Evolutionary conservation across 2,888 invertebrate genomes (phyloP), one percentile per base, ranked within the genome.

Genomic region (Microplitis deprimator): DNA sequence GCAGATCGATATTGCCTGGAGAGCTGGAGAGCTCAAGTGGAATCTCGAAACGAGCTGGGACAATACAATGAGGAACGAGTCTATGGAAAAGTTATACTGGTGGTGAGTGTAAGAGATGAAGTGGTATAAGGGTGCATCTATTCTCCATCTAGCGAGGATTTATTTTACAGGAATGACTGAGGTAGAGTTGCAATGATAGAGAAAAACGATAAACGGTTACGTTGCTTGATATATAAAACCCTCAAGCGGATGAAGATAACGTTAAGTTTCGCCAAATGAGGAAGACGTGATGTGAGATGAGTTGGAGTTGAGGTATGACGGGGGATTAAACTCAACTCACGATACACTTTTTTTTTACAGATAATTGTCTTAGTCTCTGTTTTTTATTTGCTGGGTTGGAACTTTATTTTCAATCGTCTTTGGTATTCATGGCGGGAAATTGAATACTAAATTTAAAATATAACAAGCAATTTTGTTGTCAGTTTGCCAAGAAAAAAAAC

Each of bases 91-190:
- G 64, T 62, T 17, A 20, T 16, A 69, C 38, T 20, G 40, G 17
- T 71, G 64, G 76, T 67, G 70, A 65, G 70, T 17, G 38, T 8
- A 41, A 38, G 8, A 39, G 62, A 67, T 59, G 41, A 59, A 67
- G 40, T 65, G 62, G 17, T n/a, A 7, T 67, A 61, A 40, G 67
- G 60, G 16, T n/a, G 29, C 68, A 69, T 77, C 70, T 73, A 73
- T 69, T 77, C 69, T 73, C 59, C 39, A 10, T 64, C n/a, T 65
- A 50, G 50, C 73, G 74, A 79, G 59, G 72, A 77, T 77, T 79
- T 80, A 77, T 82, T 79, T 80, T 68, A 73, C 80, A 78, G 80
- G 78, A 82, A 81, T 79, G 79, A 74, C 60, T 70, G 60, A 74
- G 70, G 40, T 70, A 72, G 60, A 59, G 59, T 20, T 61, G 68